A percentile compares a stretch with the other conserved stretches of the same genome.
Evolutionary conservation across 2,113 vertebrate species (phyloP).

Genomic region (Smithornis capensis): DNA sequence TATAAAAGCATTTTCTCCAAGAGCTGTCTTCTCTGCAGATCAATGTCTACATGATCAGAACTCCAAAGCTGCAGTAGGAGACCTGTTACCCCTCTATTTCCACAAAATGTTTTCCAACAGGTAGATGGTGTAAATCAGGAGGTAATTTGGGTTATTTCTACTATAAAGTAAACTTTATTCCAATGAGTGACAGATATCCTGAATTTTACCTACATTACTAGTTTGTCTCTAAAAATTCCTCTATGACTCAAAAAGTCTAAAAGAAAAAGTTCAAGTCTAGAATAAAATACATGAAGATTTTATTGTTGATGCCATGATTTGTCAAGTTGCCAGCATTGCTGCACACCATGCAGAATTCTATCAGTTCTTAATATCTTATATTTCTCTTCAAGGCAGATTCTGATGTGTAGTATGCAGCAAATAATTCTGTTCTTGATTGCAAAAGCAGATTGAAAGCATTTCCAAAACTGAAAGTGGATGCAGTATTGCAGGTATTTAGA

Average conservation of each 20-base stretch:
- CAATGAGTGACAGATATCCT: not conserved
- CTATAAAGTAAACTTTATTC: slow-evolving; percentile 15
- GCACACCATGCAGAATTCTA: not conserved
- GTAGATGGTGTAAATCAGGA: not conserved
- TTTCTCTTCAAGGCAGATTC: not conserved
- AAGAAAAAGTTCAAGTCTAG: not conserved
- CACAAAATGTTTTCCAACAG: not conserved
- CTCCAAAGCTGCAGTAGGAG: not conserved
- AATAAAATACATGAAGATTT: not conserved
- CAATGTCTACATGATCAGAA: not conserved
- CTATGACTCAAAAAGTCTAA: not conserved
- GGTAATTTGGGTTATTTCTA: not conserved
- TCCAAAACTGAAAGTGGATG: not conserved
- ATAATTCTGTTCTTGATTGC: not conserved
- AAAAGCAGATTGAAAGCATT: not conserved
- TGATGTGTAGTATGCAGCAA: not conserved
- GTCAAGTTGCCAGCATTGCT: not conserved
- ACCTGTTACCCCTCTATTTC: not conserved
- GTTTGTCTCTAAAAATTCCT: not conserved
- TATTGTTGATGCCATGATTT: not conserved
- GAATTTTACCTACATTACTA: not conserved
- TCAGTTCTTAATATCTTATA: not conserved
- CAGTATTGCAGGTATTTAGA: not conserved
- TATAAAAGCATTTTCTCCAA: not conserved
- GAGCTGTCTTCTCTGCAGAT: not conserved